Evolutionary conservation across 2,113 vertebrate genomes (phyloP).

Genomic region (Hepsetus odoe): DNA sequence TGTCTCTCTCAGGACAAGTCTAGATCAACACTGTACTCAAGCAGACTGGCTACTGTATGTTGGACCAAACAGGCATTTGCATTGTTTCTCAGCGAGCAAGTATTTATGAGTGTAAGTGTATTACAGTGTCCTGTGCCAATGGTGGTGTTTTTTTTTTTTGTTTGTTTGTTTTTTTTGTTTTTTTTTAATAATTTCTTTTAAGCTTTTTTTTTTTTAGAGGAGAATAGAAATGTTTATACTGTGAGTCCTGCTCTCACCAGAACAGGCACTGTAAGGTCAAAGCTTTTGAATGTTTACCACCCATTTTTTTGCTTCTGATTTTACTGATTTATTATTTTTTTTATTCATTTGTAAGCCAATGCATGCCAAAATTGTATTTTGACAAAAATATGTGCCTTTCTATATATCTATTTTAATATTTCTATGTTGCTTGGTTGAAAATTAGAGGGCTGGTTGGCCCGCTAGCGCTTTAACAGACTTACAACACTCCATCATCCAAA

Average conservation of each 20-base stretch:
- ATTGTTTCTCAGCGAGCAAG: slow-evolving; percentile 63
- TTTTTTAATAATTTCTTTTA: slow-evolving; percentile 32
- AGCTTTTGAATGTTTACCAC: slow-evolving; percentile 71
- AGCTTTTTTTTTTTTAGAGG: slow-evolving; percentile 38
- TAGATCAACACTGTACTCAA: slow-evolving; percentile 61
- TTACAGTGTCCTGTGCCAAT: slow-evolving; percentile 56
- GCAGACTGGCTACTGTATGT: slow-evolving; percentile 62
- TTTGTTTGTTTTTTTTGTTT: slow-evolving; percentile 7
- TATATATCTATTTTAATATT: slow-evolving; percentile 73
- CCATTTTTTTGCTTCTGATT: slow-evolving; percentile 45
- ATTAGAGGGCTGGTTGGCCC: slow-evolving; percentile 22
- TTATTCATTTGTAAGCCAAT: slow-evolving; percentile 46
- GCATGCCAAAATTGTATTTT: slow-evolving; percentile 75
- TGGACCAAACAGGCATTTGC: slow-evolving; percentile 68
- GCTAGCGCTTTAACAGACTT: neutral
- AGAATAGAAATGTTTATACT: slow-evolving; percentile 61
- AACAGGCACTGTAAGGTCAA: slow-evolving; percentile 61
- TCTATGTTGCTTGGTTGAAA: slow-evolving; percentile 71
- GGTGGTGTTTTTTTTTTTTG: slow-evolving; percentile 37
- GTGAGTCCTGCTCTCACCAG: slow-evolving; percentile 51
- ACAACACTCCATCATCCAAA: slow-evolving; percentile 8
- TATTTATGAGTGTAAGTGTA: slow-evolving; percentile 68
- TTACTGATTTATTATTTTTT: slow-evolving; percentile 13
- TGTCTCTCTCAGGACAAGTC: slow-evolving; percentile 66
- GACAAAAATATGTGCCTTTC: slow-evolving; percentile 75